Percentiles rank a stretch among this genome's conserved stretches.
These are phyloP conservation scores for Microctenopoma stevenorrisi DNA, from an alignment of 2,797 vertebrate genomes.

Conservation along the genomic window DNA sequence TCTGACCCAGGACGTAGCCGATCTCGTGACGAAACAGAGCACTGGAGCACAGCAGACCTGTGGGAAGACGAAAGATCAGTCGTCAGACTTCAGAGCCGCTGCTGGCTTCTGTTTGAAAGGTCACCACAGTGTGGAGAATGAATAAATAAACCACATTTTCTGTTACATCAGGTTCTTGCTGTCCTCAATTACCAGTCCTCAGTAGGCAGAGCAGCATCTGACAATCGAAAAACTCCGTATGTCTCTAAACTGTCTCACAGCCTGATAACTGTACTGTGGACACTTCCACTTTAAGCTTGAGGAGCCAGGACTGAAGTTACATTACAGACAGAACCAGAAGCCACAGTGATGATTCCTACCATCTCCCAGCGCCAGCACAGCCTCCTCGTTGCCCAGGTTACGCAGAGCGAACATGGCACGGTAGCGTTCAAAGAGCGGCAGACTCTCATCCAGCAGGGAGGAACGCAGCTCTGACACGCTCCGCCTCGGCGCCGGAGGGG, in stretches of 20 bases:
- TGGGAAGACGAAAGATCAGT: not conserved
- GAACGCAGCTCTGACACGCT: constrained; percentile 80
- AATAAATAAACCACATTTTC: too few species aligned
- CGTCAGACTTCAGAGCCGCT: too few species aligned
- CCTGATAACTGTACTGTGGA: too few species aligned
- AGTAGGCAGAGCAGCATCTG: too few species aligned
- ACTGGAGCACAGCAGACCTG: constrained; percentile 88
- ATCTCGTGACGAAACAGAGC: constrained; percentile 95
- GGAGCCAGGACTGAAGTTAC: not conserved
- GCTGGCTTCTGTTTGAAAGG: too few species aligned
- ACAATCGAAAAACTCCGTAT: too few species aligned
- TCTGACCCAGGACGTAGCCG: constrained; percentile 94
- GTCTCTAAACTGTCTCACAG: too few species aligned
- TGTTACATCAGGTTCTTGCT: too few species aligned
- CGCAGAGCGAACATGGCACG: constrained; percentile 95
- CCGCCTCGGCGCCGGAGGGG: constrained; percentile 84
- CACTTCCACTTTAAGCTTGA: too few species aligned
- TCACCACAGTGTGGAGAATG: too few species aligned
- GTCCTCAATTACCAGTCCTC: too few species aligned
- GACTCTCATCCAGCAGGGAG: constrained; percentile 85
- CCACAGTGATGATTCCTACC: constrained; percentile 74
- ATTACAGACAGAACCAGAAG: not conserved
- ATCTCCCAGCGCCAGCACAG: constrained; percentile 89
- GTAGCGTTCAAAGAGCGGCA: constrained; percentile 91
- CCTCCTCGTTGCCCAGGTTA: constrained; percentile 85